Evolutionary conservation across 2,888 invertebrate genomes (phyloP).

Genomic region (Heliothis peltigera): DNA sequence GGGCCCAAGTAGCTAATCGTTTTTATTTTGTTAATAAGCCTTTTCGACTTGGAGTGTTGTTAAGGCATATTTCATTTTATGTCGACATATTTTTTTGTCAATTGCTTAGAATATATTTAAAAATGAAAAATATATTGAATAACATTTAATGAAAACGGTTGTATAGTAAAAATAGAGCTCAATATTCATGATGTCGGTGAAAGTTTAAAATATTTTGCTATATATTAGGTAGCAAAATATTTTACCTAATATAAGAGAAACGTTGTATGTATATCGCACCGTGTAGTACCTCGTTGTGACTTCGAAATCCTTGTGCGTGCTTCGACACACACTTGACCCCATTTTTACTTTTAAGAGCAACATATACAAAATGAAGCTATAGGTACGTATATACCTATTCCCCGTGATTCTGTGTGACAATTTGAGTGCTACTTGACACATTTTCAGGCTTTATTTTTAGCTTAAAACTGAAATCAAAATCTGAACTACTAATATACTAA

Average conservation of each 20-base stretch:
- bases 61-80: too few species aligned
- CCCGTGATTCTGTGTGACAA: neutral
- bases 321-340: conserved; percentile 2
- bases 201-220: neutral
- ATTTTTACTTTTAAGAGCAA: conserved; percentile 2
- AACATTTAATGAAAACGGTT: too few species aligned
- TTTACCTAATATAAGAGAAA: neutral
- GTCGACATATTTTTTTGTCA: too few species aligned
- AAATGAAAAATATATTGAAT: too few species aligned
- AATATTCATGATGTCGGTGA: too few species aligned
- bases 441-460: neutral
- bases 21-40: neutral
- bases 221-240: too few species aligned
- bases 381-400: neutral
- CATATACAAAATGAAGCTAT: neutral
- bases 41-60: neutral
- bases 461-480: neutral
- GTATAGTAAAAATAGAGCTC: too few species aligned
- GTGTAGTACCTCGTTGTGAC: neutral
- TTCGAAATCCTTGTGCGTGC: neutral
- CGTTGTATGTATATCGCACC: neutral
- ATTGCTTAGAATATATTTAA: too few species aligned
- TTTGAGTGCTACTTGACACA: neutral
- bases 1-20: neutral
- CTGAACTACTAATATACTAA: conserved; percentile 1